A percentile compares a stretch with the other conserved stretches of the same genome.
Evolutionary conservation across 2,888 invertebrate species (phyloP).

Genomic region (Drosophila falleni): DNA sequence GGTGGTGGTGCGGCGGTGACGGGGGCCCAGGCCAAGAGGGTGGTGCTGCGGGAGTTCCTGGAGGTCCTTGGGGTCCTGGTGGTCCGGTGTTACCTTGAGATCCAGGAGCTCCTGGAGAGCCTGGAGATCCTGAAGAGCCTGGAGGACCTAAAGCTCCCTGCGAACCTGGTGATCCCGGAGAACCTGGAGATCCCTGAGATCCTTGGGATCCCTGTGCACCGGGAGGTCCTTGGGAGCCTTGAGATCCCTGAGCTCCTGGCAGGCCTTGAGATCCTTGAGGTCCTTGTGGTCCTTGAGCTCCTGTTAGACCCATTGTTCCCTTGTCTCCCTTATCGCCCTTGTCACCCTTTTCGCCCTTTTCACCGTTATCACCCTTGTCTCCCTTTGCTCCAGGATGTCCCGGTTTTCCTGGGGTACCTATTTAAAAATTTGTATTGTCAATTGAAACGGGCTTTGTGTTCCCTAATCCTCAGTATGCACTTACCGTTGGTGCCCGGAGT

Average conservation of each 20-base stretch:
- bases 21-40: slow-evolving; percentile 6
- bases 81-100: slow-evolving; percentile 29
- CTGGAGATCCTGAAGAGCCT: slow-evolving; percentile 35
- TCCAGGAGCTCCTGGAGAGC: slow-evolving; percentile 36
- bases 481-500: slow-evolving; percentile 25
- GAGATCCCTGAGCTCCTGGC: slow-evolving; percentile 34
- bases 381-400: slow-evolving; percentile 37
- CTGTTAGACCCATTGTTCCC: slow-evolving; percentile 30
- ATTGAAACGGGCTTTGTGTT: neutral
- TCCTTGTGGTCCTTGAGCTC: slow-evolving; percentile 35
- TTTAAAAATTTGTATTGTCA: neutral
- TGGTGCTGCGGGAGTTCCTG: slow-evolving; percentile 2
- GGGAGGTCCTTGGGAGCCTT: slow-evolving; percentile 40
- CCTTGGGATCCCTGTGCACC: slow-evolving; percentile 46
- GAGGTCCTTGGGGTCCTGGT: slow-evolving; percentile 29
- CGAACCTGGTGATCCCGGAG: slow-evolving; percentile 27
- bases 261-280: slow-evolving; percentile 38
- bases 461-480: neutral
- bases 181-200: slow-evolving; percentile 37
- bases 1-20: slow-evolving; percentile 14
- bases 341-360: slow-evolving; percentile 36
- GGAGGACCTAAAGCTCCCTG: slow-evolving; percentile 36
- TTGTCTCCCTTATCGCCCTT: slow-evolving; percentile 17
- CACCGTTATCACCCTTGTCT: slow-evolving; percentile 32
- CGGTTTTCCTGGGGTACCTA: slow-evolving; percentile 33